phyloP scores from a whole-genome alignment of 1,140 invertebrate species.

The Ylistrum balloti region DNA sequence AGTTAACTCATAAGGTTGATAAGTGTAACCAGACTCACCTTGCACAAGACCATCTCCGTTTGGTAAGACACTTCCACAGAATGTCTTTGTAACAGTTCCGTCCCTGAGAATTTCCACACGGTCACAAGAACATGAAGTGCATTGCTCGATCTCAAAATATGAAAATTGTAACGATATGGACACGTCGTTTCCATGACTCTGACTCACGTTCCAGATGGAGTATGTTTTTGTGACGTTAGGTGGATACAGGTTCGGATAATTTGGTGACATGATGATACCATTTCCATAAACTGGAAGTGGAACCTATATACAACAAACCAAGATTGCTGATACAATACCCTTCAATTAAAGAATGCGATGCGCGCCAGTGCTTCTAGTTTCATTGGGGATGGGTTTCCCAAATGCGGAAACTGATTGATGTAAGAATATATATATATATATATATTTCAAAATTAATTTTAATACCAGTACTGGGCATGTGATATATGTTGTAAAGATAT shows the following conservation, averaged over 20 bases:
- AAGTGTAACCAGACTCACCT: background rate
- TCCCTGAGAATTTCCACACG: background rate
- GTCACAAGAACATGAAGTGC: background rate
- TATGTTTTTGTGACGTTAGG: constrained; percentile 9
- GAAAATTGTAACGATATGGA: constrained; percentile 2
- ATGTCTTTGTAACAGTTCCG: background rate
- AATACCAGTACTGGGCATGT: too few species aligned
- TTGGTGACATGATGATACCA: constrained; percentile 13
- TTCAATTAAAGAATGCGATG: too few species aligned
- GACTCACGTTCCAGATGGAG: background rate
- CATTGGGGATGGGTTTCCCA: too few species aligned
- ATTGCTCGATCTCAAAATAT: background rate
- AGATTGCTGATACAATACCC: too few species aligned
- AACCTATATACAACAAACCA: background rate
- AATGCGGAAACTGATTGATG: too few species aligned
- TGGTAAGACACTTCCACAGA: background rate
- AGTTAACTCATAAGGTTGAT: too few species aligned
- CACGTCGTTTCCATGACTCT: background rate
- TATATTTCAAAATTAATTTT: too few species aligned
- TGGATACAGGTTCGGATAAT: background rate
- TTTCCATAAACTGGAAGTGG: background rate
- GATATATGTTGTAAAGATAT: too few species aligned
- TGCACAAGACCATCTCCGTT: background rate
- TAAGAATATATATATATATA: too few species aligned
- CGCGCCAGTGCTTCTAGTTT: too few species aligned